phyloP scores from a whole-genome alignment of 2,888 invertebrate species.

The Portevinia maculata region DNA sequence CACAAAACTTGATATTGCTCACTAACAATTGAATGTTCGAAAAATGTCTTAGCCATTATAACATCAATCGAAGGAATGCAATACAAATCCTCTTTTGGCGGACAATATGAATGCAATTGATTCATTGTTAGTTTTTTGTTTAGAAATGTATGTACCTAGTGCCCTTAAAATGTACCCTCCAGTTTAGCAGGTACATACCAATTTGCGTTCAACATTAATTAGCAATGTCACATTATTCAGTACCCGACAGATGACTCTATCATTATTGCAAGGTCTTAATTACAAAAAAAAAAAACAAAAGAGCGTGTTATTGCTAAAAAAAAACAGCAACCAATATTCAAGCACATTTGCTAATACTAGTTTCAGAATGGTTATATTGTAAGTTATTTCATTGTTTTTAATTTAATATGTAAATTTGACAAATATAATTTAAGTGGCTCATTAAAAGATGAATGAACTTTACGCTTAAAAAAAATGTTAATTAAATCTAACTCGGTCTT shows the following conservation, averaged over 20 bases:
- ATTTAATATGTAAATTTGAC: no score
- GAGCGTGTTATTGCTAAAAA: no score
- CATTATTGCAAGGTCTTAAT: no score
- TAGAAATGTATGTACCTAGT: not conserved
- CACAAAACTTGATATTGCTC: constrained; percentile 6
- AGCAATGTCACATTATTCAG: constrained; percentile 22
- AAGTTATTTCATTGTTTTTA: no score
- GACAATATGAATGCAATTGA: constrained; percentile 5
- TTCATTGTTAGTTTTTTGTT: constrained; percentile 5
- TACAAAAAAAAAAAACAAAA: no score
- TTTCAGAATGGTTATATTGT: no score
- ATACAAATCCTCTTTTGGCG: not conserved
- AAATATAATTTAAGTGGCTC: not conserved
- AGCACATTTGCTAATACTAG: no score
- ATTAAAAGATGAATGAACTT: constrained; percentile 19
- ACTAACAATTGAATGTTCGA: constrained; percentile 44
- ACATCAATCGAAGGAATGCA: constrained; percentile 30
- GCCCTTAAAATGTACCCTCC: no score
- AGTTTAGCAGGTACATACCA: constrained; percentile 2
- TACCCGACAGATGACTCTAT: no score
- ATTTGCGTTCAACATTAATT: constrained; percentile 7
- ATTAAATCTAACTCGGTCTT: no score
- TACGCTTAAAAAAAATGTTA: constrained; percentile 2
- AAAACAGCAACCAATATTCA: no score
- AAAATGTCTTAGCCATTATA: constrained; percentile 60